A percentile compares a stretch with the other conserved stretches of the same genome.
These are phyloP conservation scores for Peribatodes rhomboidaria DNA, from an alignment of 2,888 invertebrate species.

Conservation along the genomic window DNA sequence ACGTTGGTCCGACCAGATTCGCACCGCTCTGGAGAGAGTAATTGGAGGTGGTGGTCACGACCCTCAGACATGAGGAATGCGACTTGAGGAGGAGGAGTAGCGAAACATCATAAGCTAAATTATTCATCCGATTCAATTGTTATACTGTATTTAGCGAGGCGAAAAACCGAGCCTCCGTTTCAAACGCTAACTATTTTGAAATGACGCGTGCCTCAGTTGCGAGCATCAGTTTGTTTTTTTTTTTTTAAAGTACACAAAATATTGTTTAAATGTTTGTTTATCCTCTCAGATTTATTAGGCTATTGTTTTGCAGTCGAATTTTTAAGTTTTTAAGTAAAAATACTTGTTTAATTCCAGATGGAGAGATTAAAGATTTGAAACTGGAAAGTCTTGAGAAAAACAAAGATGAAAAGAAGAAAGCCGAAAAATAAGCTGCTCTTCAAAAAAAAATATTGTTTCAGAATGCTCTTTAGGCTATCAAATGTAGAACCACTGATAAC, in stretches of 20 bases:
- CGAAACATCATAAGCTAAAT: too few relatives aligned
- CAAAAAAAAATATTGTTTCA: neutral
- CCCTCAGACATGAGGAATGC: too few relatives aligned
- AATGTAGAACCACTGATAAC: too few relatives aligned
- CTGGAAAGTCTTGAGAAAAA: slow-evolving; percentile 18
- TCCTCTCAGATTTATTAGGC: neutral
- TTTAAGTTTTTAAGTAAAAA: neutral
- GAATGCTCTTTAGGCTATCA: neutral
- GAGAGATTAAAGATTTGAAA: slow-evolving; percentile 23
- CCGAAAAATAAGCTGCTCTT: neutral
- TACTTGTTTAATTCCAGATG: slow-evolving; percentile 32
- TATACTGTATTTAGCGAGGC: neutral
- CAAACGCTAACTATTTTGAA: neutral
- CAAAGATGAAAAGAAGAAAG: slow-evolving; percentile 12
- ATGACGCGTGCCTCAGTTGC: too few relatives aligned
- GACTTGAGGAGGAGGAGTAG: too few relatives aligned
- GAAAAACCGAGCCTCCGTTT: neutral
- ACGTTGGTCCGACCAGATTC: too few relatives aligned
- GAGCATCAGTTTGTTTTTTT: too few relatives aligned
- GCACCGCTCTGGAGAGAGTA: too few relatives aligned
- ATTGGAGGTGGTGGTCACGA: too few relatives aligned
- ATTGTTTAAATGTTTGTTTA: too few relatives aligned
- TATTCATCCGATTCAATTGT: too few relatives aligned
- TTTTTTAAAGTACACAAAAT: too few relatives aligned
- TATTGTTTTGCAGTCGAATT: neutral